Evolutionary conservation across 2,113 vertebrate genomes (phyloP), one percentile per base, ranked within the genome.

Genomic region (Dissostichus mawsoni): DNA sequence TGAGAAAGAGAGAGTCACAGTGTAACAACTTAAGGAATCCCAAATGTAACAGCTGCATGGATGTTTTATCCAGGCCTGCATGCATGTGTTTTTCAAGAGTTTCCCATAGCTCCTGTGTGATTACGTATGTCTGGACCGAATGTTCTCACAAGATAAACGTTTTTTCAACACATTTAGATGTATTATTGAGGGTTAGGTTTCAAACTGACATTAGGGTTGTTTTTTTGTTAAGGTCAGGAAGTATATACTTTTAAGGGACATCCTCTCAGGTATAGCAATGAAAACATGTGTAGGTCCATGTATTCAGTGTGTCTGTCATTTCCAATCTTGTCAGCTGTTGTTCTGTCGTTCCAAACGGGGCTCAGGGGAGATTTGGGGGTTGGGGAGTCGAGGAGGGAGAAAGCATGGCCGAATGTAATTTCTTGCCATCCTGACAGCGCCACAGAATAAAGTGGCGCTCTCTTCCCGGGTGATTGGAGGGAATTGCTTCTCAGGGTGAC

Each of bases 401-500:
- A 73, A 48, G 48, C 73, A 87, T 92, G 94, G 95, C 94, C 91
- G 95, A 97, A 97, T 97, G 97, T 96, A 97, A 97, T 98, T 98
- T 97, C 96, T 96, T 94, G 95, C 95, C 95, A 94, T 96, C 96
- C 88, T 97, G 97, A 98, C 96, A 97, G 96, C 96, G 93, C 93
- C 90, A 92, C 82, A 88, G 97, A 97, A 97, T 96, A 96, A 97
- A 97, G 96, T 95, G 95, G 95, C 93, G 93, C 83, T 95, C 95
- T 96, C 96, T 95, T 96, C 95, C 95, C 90, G 94, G 96, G 94
- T 95, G 96, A 97, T 98, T 96, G 96, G 96, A 94, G 97, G 96
- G 97, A 98, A 98, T 98, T 97, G 97, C 97, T 98, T 98, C 96
- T 97, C 95, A 92, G 94, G 96, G 96, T 97, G 96, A 97, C 96